A percentile compares a stretch with the other conserved stretches of the same genome.
Evolutionary conservation across 2,888 invertebrate genomes (phyloP).

Genomic region (Bellardia bayeri): DNA sequence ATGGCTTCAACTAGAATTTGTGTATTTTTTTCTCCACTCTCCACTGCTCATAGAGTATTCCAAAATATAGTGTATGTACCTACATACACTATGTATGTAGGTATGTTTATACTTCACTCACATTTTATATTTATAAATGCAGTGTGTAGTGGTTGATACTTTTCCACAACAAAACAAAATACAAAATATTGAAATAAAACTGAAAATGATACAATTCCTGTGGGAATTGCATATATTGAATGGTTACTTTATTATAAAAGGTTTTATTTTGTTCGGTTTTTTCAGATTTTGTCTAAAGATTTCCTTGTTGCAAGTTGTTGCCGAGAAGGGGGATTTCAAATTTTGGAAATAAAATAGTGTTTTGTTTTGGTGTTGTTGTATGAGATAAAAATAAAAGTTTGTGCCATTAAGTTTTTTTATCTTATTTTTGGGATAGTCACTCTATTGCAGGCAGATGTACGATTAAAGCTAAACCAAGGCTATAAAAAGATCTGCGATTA

Average conservation of each 20-base stretch:
- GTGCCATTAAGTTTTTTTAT: constrained; percentile 27
- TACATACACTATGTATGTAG: not conserved
- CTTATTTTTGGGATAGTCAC: not conserved
- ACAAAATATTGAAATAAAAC: constrained; percentile 55
- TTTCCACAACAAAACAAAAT: constrained; percentile 28
- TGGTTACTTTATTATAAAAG: constrained; percentile 61
- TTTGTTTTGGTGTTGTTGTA: not conserved
- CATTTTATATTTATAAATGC: constrained; percentile 52
- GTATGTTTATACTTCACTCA: too few species aligned
- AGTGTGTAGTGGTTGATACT: constrained; percentile 42
- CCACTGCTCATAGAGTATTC: constrained; percentile 47
- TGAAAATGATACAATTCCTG: constrained; percentile 63
- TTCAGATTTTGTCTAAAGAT: constrained; percentile 41
- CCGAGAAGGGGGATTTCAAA: constrained; percentile 5
- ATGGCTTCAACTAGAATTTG: constrained; percentile 71
- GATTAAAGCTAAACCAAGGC: too few species aligned
- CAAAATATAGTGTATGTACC: constrained; percentile 19
- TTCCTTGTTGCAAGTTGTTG: constrained; percentile 33
- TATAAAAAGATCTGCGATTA: too few species aligned
- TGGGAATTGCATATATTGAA: constrained; percentile 68
- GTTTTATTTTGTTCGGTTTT: constrained; percentile 29
- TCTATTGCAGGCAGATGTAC: constrained; percentile 7
- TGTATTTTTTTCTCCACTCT: constrained; percentile 1
- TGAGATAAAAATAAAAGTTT: constrained; percentile 48
- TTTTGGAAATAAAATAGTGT: constrained; percentile 7